A percentile compares a stretch with the other conserved stretches of the same genome.
Evolutionary conservation across 2,888 invertebrate species (phyloP).

Genomic region (Apotomis capreana): DNA sequence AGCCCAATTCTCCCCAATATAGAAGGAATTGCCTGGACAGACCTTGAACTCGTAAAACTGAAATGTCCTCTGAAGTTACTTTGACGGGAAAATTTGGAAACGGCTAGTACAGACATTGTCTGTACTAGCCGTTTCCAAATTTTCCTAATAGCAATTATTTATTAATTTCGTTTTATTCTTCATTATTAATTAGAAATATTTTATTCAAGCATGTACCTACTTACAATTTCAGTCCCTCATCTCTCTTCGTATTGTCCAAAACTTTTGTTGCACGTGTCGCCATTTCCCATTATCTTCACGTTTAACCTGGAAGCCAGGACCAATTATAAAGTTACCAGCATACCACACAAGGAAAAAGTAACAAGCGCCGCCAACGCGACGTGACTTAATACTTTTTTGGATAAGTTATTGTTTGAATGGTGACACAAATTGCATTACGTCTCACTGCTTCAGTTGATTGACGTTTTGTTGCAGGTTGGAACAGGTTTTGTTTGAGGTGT

Average conservation of each 20-base stretch:
- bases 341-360: slow-evolving; percentile 1
- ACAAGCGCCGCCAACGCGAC: background rate
- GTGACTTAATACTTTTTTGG: slow-evolving; percentile 20
- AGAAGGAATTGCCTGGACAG: no score
- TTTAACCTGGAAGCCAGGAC: slow-evolving; percentile 49
- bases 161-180: no score
- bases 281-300: slow-evolving; percentile 40
- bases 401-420: slow-evolving; percentile 20
- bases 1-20: no score
- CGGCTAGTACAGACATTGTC: no score
- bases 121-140: no score
- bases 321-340: slow-evolving; percentile 62
- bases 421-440: slow-evolving; percentile 37
- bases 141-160: no score
- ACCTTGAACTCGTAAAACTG: no score
- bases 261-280: slow-evolving; percentile 46
- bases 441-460: slow-evolving; percentile 32
- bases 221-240: slow-evolving; percentile 12
- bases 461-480: slow-evolving; percentile 29
- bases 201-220: background rate
- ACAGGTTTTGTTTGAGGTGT: slow-evolving; percentile 32
- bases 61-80: no score
- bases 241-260: slow-evolving; percentile 15
- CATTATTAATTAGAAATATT: background rate
- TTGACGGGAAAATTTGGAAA: no score